These are phyloP conservation scores for Ianthella basta DNA, from an alignment of 37 sponge, comb jelly and placozoan species.

Conservation along the genomic window DNA sequence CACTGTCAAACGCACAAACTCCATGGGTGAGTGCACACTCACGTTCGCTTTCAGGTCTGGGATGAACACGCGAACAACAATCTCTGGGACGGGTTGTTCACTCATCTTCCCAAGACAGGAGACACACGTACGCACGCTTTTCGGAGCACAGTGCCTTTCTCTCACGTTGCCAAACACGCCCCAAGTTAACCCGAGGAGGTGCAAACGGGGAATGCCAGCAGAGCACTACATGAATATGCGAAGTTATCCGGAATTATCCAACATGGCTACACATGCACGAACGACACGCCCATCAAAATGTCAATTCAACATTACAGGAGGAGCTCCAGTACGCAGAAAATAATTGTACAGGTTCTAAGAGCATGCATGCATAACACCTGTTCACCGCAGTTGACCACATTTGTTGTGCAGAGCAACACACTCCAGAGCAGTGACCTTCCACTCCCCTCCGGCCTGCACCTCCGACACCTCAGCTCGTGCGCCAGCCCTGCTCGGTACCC, in stretches of 20 bases:
- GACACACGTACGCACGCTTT: not conserved
- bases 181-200: not conserved
- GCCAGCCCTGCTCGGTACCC: not conserved
- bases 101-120: not conserved
- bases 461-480: not conserved
- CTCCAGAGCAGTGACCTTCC: not conserved
- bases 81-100: not conserved
- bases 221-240: no score
- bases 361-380: no score
- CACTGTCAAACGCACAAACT: no score
- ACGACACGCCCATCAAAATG: no score
- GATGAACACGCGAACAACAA: slow-evolving; percentile 14
- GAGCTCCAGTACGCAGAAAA: no score
- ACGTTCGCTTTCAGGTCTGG: slow-evolving; percentile 11
- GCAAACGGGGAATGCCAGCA: not conserved
- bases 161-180: not conserved
- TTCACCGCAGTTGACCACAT: no score
- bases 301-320: no score
- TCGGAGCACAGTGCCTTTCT: no score
- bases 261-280: no score
- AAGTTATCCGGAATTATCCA: no score
- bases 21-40: not conserved
- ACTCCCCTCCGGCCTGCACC: not conserved
- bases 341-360: no score
- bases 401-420: not conserved